A percentile compares a stretch with the other conserved stretches of the same genome.
Conservation (phyloP, 2,113 vertebrate genomes). For the Casuarius casuarius region DNA sequence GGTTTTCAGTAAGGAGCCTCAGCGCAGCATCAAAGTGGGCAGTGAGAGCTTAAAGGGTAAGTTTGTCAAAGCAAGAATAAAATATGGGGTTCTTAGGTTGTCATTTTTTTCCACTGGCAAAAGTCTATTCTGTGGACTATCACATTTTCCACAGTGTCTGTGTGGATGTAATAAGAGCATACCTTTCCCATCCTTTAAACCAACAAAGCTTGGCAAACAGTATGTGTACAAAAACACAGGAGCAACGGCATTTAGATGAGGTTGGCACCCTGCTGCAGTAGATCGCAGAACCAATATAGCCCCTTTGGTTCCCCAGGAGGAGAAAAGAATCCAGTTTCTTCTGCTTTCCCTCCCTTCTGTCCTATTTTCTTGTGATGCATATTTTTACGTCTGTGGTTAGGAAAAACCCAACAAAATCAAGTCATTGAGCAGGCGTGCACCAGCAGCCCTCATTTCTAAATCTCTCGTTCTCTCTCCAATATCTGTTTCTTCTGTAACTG, state of each 20-base stretch:
- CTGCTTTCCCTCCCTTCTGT: not conserved
- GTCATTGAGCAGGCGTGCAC: not conserved
- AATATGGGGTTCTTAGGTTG: not conserved
- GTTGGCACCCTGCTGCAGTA: not conserved
- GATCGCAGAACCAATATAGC: not conserved
- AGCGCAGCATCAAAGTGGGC: not conserved
- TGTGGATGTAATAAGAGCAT: not conserved
- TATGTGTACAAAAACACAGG: not conserved
- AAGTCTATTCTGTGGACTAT: not conserved
- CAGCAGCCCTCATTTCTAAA: not conserved
- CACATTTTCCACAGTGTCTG: not conserved
- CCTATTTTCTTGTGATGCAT: not conserved
- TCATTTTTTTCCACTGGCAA: not conserved
- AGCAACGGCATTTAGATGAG: not conserved
- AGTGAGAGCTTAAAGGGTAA: not conserved
- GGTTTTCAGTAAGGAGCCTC: not conserved
- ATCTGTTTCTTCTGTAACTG: not conserved
- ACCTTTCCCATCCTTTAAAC: not conserved
- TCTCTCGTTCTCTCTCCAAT: not conserved
- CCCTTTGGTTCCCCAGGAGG: not conserved
- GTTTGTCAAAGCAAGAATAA: not conserved
- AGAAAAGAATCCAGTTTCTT: not conserved
- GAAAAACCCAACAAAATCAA: not conserved
- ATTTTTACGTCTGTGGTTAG: not conserved
- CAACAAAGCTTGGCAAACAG: not conserved